These are phyloP conservation scores for Atta cephalotes DNA, from an alignment of 1,140 invertebrate species.

Conservation along the genomic window DNA sequence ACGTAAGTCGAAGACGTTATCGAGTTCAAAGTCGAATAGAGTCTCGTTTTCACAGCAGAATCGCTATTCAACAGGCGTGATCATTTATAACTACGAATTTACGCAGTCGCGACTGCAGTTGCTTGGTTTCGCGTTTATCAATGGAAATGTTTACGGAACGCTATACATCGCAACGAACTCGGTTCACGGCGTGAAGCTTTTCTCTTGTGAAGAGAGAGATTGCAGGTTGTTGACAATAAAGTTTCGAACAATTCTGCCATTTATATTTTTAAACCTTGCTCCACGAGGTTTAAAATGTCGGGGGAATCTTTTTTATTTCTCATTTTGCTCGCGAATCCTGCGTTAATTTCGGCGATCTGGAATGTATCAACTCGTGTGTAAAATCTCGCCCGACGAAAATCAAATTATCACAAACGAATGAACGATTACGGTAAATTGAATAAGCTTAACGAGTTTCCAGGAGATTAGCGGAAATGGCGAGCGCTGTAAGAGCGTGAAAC, in stretches of 20 bases:
- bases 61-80: conserved; percentile 55
- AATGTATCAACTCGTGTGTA: conserved; percentile 20
- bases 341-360: conserved; percentile 6
- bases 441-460: conserved; percentile 67
- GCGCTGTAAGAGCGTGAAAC: conserved; percentile 47
- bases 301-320: neutral
- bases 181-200: neutral
- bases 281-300: neutral
- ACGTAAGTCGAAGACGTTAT: conserved; percentile 40
- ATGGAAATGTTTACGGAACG: conserved; percentile 26
- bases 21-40: conserved; percentile 53
- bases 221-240: conserved; percentile 22
- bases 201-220: neutral
- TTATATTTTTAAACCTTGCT: neutral
- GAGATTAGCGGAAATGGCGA: conserved; percentile 63
- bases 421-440: conserved; percentile 69
- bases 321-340: neutral
- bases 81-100: conserved; percentile 39
- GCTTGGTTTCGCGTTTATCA: conserved; percentile 40
- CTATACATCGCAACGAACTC: neutral
- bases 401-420: conserved; percentile 67
- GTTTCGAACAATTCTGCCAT: neutral
- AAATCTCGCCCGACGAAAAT: conserved; percentile 58
- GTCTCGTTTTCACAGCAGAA: conserved; percentile 60
- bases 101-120: conserved; percentile 14